These are phyloP conservation scores for Apodemus speciosus DNA, from an alignment of 2,113 vertebrate species.

Conservation along the genomic window DNA sequence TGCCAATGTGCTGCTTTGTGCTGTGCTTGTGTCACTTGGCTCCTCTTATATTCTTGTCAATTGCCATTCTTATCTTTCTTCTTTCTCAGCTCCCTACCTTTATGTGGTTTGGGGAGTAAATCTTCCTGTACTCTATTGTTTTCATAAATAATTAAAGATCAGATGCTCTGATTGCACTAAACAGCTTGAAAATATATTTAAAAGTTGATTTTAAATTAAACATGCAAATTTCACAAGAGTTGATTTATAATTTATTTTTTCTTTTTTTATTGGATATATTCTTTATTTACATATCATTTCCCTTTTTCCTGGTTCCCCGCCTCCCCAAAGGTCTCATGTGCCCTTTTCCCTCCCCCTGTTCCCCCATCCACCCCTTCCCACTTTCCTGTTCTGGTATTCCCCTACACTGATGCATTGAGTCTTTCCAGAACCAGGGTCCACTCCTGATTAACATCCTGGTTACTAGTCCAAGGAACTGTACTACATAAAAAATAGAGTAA, in stretches of 20 bases:
- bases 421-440: too few species aligned
- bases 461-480: neutral
- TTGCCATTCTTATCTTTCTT: neutral
- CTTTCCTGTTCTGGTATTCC: too few species aligned
- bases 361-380: too few species aligned
- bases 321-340: too few species aligned
- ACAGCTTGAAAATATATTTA: neutral
- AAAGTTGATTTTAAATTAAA: slow-evolving; percentile 40
- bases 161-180: neutral
- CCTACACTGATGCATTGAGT: too few species aligned
- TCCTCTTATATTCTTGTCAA: neutral
- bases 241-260: neutral
- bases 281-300: too few species aligned
- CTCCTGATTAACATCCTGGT: neutral
- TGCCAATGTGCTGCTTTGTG: neutral
- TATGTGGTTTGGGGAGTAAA: neutral
- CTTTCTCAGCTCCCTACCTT: neutral
- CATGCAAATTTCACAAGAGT: neutral
- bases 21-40: neutral
- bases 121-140: neutral
- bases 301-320: too few species aligned
- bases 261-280: too few species aligned
- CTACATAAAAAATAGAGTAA: neutral
- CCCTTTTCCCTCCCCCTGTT: too few species aligned
- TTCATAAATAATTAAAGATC: neutral